Evolutionary conservation across 2,113 vertebrate genomes (phyloP), one percentile per base, ranked within the genome.

Genomic region (Rhipidura dahli): DNA sequence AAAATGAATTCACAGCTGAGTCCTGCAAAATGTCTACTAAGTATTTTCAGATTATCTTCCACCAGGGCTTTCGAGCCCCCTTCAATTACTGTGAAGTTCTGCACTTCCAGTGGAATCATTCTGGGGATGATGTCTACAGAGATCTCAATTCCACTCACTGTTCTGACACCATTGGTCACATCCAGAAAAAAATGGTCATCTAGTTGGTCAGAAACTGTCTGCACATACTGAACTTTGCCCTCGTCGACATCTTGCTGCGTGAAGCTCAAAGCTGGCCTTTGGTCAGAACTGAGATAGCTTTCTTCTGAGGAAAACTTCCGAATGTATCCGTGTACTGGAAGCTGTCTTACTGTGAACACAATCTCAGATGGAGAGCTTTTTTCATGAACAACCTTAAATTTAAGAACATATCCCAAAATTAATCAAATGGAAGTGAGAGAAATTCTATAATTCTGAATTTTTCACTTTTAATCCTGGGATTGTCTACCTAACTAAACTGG

Each of bases 51-150:
- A 66, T 98, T 75, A 39, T 98, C 98, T 93, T 98, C 96, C 8
- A 98, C 95, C 66, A 99, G 93, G 15, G 97, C 97, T 96, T 97
- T 99, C 2, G 98, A 98, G 23, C 97, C 97, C 17, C 99, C 99
- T 98, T 99, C 99, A 9, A 92, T 94, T 88, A 99, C 96, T 5
- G 98, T 99, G 83, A 99, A 97, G 95, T 99, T 99, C 64, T 97
- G 97, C 45, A 98, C 98, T 63, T 97, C 96, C 35, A 99, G 92
- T 12, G 98, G 98, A 96, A 99, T 99, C 85, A 97, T 83, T 63
- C 94, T 97, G 45, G 99, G 98, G 84, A 99, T 95, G 71, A 99
- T 98, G 84, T 98, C 98, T 60, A 99, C 94, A 47, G 93, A 97
- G 89, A 99, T 86, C 63, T 97, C 97, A 88, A 99, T 97, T 95